Base-by-base conservation (phyloP, 2,113 vertebrate species). In the Hemiprocne comata region DNA sequence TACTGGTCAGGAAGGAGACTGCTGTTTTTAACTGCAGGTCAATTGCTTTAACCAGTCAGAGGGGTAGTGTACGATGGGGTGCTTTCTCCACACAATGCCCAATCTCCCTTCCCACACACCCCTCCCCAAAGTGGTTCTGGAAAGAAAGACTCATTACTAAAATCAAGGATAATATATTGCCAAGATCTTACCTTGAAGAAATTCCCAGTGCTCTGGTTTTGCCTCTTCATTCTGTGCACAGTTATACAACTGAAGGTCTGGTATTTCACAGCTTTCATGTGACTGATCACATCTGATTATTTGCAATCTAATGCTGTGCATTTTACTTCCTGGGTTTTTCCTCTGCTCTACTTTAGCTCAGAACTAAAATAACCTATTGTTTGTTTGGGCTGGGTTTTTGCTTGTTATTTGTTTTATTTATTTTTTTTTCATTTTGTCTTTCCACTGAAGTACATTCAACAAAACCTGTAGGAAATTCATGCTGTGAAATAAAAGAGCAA, bases 41-140 rank as follows among this genome's bases (percentile, higher is more conserved):
- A 46, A 5, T 9, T 40, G 6, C 17, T 64, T 31, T 83, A 31
- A 26, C 13, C 15, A 44, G 13, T 20, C 38, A 89, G 17, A 40
- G 15, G 4, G 3, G 14, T 1, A 26, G 7, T 8, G 7, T 1
- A 62, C 10, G 46, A 40, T 15, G 16, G 76, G 7, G 6, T 38
- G 11, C 3, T 80, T 54, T 71, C 53, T 51, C 24, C 26, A 48
- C 8, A 18, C 25, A 34, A 2, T n/a, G 9, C 11, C 40, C 7
- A n/a, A 5, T 25, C 33, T 69, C 13, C 9, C n/a, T 79, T 83
- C 14, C 18, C 20, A 62, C 20, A 13, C 31, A 50, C 7, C 8
- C 12, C 5, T 84, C 14, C 31, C 8, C 4, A 15, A 33, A 33
- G 24, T 25, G 24, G 25, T 42, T 76, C 21, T 34, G 13, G 19